Evolutionary conservation across 1,140 invertebrate species (phyloP), one percentile per base, ranked within the genome.

Genomic region (Dinothrombium tinctorium): DNA sequence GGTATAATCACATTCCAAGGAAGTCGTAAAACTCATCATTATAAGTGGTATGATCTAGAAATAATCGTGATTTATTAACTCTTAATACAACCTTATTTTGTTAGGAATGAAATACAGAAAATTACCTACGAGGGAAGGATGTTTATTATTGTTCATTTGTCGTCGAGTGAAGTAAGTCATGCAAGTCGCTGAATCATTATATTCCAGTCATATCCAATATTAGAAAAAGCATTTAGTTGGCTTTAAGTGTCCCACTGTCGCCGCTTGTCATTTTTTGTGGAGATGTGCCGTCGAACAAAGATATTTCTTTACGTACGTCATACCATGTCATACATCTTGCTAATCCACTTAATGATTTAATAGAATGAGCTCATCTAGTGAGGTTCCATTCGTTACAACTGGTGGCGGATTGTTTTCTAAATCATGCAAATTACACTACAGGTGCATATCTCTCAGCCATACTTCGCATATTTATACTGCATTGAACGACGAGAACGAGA

Each of bases 71-170:
- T 43, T 8, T n/a, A 31, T 38, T 29, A 26, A 14, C 15, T 20
- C 22, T 23, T 7, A 24, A 33, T 9, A n/a, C n/a, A n/a, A 8
- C n/a, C 26, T 44, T 41, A 25, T 44, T 43, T 23, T 32, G 33
- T 24, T 44, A 64, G 62, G 61, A 49, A 68, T 38, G 83, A 90
- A 60, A 79, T 92, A 21, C 78, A 86, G 52, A 90, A 89, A 60
- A 80, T 92, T 42, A 89, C 89, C 54, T 92, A 84, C 55, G 86
- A 94, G 57, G 83, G 83, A n/a, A 84, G 87, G 64, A 90, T 90
- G 81, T 92, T 94, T 57, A n/a, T n/a, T n/a, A 90, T 94, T 50
- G 74, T 87, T 44, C 83, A 92, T 62, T 64, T 90, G 33, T 32
- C 49, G 35, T 65, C 69, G 51, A 66, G 64, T 46, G 72, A 74